Evolutionary conservation across 2,888 invertebrate species (phyloP).

Genomic region (Bombylius discolor): DNA sequence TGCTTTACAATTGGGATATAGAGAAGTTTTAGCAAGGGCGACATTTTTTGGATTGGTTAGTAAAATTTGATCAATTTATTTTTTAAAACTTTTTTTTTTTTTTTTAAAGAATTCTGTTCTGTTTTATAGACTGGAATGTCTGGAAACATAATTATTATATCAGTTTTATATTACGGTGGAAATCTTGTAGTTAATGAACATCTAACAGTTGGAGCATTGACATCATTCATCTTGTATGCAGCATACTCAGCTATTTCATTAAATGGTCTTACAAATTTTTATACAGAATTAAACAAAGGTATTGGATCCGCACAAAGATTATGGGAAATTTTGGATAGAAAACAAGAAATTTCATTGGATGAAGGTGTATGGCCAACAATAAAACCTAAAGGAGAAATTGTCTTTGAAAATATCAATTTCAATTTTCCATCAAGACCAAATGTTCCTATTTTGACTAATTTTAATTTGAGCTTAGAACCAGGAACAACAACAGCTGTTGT

Average conservation of each 20-base stretch:
- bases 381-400: constrained; percentile 46
- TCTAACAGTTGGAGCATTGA: constrained; percentile 74
- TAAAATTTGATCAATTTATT: not conserved
- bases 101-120: not conserved
- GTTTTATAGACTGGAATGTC: constrained; percentile 63
- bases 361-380: constrained; percentile 29
- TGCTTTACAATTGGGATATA: constrained; percentile 66
- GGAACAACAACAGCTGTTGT: constrained; percentile 67
- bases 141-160: constrained; percentile 79
- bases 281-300: constrained; percentile 86
- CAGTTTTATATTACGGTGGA: constrained; percentile 86
- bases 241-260: constrained; percentile 86
- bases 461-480: constrained; percentile 52
- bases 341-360: constrained; percentile 59
- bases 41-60: constrained; percentile 81
- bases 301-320: constrained; percentile 81
- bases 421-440: constrained; percentile 55
- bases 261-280: constrained; percentile 81
- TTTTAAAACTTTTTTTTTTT: not conserved
- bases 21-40: constrained; percentile 75
- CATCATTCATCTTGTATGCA: constrained; percentile 88
- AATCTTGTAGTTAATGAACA: constrained; percentile 69
- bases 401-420: constrained; percentile 61
- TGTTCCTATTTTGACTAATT: constrained; percentile 45
- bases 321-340: constrained; percentile 78